Conservation (phyloP, 2,797 vertebrate genomes). For the Thaleichthys pacificus region DNA sequence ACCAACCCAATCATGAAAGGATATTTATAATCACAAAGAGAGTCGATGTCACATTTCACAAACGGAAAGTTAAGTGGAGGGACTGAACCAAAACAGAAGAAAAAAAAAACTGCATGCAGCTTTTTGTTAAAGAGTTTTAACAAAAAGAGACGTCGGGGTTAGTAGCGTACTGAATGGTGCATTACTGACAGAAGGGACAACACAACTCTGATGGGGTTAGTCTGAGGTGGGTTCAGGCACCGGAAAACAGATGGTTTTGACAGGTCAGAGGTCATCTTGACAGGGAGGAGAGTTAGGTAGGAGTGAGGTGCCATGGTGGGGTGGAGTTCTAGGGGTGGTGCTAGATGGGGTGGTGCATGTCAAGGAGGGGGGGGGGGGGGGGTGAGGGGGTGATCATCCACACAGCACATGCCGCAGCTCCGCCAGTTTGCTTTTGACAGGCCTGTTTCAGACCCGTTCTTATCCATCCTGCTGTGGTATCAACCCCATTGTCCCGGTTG, state of each 20-base stretch:
- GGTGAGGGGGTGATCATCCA: slow-evolving; percentile 61
- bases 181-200: slow-evolving; percentile 41
- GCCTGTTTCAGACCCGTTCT: slow-evolving; percentile 5
- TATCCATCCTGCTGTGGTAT: background rate
- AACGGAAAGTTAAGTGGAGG: slow-evolving; percentile 64
- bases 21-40: slow-evolving; percentile 80
- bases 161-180: slow-evolving; percentile 66
- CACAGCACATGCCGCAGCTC: slow-evolving; percentile 89
- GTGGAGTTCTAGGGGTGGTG: slow-evolving; percentile 68
- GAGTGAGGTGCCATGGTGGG: slow-evolving; percentile 86
- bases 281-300: slow-evolving; percentile 79
- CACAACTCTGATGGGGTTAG: slow-evolving; percentile 64
- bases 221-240: slow-evolving; percentile 89
- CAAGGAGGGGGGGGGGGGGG: slow-evolving; percentile 47
- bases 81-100: slow-evolving; percentile 20
- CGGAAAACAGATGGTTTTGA: slow-evolving; percentile 86
- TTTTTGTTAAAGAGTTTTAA: slow-evolving; percentile 80
- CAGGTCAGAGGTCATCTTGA: slow-evolving; percentile 84
- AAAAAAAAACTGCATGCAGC: slow-evolving; percentile 75
- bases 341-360: slow-evolving; percentile 86
- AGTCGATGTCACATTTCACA: slow-evolving; percentile 76
- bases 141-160: slow-evolving; percentile 78
- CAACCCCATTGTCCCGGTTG: slow-evolving; percentile 41
- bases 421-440: slow-evolving; percentile 61
- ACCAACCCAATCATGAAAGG: slow-evolving; percentile 75